These are phyloP conservation scores for Xiphorhynchus erythropygius DNA, from an alignment of 2,797 vertebrate genomes.

Conservation along the genomic window DNA sequence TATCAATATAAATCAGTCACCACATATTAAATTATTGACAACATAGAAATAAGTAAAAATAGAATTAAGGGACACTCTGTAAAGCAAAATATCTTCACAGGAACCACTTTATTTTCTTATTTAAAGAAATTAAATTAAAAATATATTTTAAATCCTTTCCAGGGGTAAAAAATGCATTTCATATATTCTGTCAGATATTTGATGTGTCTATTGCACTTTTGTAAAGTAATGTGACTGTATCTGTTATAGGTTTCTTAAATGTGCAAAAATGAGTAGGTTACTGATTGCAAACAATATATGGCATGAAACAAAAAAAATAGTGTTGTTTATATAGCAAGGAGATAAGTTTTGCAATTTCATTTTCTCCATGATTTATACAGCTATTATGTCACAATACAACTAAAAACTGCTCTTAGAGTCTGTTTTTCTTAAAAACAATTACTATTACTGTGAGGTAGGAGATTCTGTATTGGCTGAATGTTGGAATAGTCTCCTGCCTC, in stretches of 20 bases:
- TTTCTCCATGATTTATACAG: neutral
- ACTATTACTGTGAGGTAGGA: neutral
- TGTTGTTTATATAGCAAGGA: neutral
- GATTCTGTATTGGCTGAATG: neutral
- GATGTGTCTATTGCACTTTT: neutral
- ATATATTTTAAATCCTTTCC: neutral
- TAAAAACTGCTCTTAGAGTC: neutral
- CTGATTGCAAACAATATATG: neutral
- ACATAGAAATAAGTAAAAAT: neutral
- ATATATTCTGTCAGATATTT: neutral
- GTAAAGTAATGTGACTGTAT: neutral
- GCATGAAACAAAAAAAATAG: neutral
- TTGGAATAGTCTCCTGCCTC: neutral
- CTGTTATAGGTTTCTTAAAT: neutral
- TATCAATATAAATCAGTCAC: neutral
- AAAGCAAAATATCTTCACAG: neutral
- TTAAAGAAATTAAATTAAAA: neutral
- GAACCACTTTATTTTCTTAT: neutral
- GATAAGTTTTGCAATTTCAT: neutral
- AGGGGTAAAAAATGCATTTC: neutral
- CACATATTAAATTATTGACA: neutral
- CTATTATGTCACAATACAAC: neutral
- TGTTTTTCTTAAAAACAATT: slow-evolving; percentile 11
- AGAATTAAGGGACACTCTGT: neutral
- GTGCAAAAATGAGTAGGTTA: neutral